phyloP scores from a whole-genome alignment of 35 echinoderm and acorn worm species.

The Hemicentrotus pulcherrimus region DNA sequence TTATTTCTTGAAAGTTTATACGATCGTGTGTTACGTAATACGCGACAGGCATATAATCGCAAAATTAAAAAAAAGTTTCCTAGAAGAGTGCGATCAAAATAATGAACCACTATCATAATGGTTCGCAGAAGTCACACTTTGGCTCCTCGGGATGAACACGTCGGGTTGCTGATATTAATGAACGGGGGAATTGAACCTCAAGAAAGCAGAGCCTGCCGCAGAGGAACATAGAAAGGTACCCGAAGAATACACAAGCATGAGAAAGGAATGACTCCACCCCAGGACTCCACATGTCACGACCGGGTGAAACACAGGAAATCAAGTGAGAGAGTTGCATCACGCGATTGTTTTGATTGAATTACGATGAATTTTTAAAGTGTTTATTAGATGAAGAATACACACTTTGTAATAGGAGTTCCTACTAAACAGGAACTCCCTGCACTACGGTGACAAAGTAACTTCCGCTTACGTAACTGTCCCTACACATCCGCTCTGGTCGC shows the following conservation, averaged over 20 bases:
- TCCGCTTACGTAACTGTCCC: not conserved
- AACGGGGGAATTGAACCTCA: not conserved
- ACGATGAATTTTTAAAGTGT: not conserved
- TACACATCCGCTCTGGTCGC: not conserved
- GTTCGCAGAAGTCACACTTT: not conserved
- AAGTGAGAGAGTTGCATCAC: not conserved
- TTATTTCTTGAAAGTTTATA: too few relatives aligned
- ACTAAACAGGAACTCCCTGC: not conserved
- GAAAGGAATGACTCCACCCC: not conserved
- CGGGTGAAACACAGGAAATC: not conserved
- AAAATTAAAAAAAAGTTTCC: too few relatives aligned
- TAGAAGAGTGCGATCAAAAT: too few relatives aligned
- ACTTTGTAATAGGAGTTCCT: not conserved
- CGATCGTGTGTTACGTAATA: too few relatives aligned
- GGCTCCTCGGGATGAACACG: not conserved
- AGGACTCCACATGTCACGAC: too few relatives aligned
- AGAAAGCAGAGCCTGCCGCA: not conserved
- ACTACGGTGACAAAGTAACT: not conserved
- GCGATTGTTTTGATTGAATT: not conserved
- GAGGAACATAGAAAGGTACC: not conserved
- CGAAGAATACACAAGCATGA: not conserved
- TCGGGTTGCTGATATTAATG: not conserved
- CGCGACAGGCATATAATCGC: too few relatives aligned
- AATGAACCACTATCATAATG: not conserved
- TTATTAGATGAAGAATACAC: not conserved